Conservation (phyloP, 2,113 vertebrate species). For the Ceyx cyanopectus region DNA sequence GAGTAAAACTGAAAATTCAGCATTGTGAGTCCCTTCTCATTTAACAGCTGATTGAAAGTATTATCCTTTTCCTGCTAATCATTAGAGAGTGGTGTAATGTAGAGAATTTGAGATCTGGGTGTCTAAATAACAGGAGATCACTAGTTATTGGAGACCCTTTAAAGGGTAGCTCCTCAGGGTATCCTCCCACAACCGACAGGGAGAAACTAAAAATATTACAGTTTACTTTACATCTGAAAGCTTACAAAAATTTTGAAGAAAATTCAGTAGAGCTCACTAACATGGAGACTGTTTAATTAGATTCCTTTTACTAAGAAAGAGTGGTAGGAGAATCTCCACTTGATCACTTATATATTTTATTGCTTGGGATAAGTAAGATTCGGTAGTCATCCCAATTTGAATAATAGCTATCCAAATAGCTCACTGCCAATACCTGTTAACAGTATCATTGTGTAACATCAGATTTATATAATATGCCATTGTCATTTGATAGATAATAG, state of each 20-base stretch:
- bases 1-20: slow-evolving; percentile 67
- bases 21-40: slow-evolving; percentile 16
- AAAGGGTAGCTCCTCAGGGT: slow-evolving; percentile 53
- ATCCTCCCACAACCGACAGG: slow-evolving; percentile 3
- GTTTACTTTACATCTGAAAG: slow-evolving; percentile 42
- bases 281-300: background rate
- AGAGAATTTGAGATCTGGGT: slow-evolving; percentile 42
- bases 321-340: background rate
- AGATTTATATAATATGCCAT: slow-evolving; percentile 6
- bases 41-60: slow-evolving; percentile 39
- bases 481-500: background rate
- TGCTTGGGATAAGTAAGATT: background rate
- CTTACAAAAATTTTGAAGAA: slow-evolving; percentile 17
- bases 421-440: background rate
- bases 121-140: slow-evolving; percentile 52
- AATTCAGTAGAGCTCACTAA: background rate
- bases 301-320: background rate
- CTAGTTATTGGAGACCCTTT: slow-evolving; percentile 60
- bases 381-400: background rate
- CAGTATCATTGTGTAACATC: background rate
- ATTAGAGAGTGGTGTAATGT: slow-evolving; percentile 41
- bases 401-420: background rate
- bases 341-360: background rate
- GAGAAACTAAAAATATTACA: slow-evolving; percentile 39
- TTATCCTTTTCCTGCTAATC: slow-evolving; percentile 60